Base-by-base conservation (phyloP, 2,888 invertebrate genomes). In the Mongoloraphidia duomilia region DNA sequence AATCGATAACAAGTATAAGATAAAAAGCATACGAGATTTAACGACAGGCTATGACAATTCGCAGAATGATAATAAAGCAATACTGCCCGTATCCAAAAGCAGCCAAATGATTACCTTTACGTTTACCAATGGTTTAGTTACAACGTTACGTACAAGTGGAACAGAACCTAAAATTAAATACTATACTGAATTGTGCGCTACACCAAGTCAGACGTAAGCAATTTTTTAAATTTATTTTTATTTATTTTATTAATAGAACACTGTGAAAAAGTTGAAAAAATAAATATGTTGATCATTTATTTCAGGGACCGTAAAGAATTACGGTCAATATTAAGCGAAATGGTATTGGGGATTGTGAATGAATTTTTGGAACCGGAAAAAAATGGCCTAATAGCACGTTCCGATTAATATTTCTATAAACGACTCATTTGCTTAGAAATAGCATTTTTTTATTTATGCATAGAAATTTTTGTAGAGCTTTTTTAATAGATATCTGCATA, bases 131-230 rank as follows among this genome's bases (percentile, higher is more conserved):
- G 94, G 93, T 1, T 75, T 91, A 54, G 80, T 84, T 9, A 79
- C 88, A 2, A 96, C 94, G 0, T 69, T 99, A 35, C 77, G 98
- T 55, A 94, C 96, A 1, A 95, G 95, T 65, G 98, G 98, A 42
- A 99, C 98, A 0, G 98, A 99, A 66, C 98, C 98, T 40, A 99
- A 99, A 68, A 80, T 99, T 59, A 99, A 99, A 71, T 99, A 95
- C 69, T 99, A 99, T 70, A 86, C 91, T 0, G 98, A 96, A 67
- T 72, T 92, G 49, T 82, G 87, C 56, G 82, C 84, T 51, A 64
- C 74, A 41, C 81, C 83, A 11, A 72, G 71, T 13, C 72, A 79
- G 58, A 73, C 70, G 79, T 81, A 68, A 70, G 72, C 70, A 51
- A 43, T 44, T 43, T 13, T 26, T 40, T 35, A 51, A 50, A 44